Conservation (phyloP, 2,797 vertebrate species). For the Dipus sagitta region DNA sequence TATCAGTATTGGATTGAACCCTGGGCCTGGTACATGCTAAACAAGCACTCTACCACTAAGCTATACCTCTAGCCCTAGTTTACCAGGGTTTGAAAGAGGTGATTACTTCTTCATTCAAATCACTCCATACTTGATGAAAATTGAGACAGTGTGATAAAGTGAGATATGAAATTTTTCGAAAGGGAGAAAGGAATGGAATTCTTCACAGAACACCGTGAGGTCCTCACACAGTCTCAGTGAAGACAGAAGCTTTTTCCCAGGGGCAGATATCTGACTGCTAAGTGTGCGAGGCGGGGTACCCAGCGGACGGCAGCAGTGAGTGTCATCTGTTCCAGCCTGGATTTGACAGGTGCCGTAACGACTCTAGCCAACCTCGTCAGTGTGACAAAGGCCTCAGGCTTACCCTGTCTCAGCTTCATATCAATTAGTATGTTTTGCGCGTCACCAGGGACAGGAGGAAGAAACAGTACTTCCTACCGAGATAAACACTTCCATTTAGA, state of each 20-base stretch:
- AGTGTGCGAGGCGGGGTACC: background rate
- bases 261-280: background rate
- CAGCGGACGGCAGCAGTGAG: slow-evolving; percentile 15
- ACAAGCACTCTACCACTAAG: background rate
- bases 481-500: slow-evolving; percentile 78
- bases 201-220: background rate
- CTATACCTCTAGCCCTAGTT: background rate
- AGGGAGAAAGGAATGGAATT: background rate
- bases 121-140: slow-evolving; percentile 38
- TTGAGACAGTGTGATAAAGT: background rate
- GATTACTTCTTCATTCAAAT: slow-evolving; percentile 1
- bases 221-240: background rate
- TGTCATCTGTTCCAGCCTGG: slow-evolving; percentile 19
- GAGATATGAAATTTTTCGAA: background rate
- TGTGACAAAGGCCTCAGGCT: slow-evolving; percentile 69
- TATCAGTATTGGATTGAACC: background rate
- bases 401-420: slow-evolving; percentile 72
- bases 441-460: background rate
- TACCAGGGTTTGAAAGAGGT: background rate
- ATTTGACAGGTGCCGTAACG: slow-evolving; percentile 35
- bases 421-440: slow-evolving; percentile 67
- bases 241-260: background rate
- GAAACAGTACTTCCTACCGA: slow-evolving; percentile 54
- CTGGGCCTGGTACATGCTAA: background rate
- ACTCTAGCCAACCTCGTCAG: slow-evolving; percentile 5